These are phyloP conservation scores for Bufotes viridis DNA, from an alignment of 2,797 vertebrate genomes.

Conservation along the genomic window DNA sequence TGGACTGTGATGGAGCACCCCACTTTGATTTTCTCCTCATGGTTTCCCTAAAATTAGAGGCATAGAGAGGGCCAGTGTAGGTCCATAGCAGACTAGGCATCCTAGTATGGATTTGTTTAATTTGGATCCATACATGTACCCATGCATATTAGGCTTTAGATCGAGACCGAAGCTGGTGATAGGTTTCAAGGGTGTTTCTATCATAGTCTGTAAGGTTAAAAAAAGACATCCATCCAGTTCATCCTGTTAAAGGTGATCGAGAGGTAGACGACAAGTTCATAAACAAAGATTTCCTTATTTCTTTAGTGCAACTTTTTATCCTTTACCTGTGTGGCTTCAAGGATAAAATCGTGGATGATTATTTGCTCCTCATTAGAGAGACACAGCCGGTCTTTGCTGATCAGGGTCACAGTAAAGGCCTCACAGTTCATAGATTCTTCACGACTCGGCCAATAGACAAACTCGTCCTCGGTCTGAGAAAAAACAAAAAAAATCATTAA, in stretches of 20 bases:
- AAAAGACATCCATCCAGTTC: too few relatives aligned
- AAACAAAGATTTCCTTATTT: background rate
- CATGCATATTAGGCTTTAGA: background rate
- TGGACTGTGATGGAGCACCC: background rate
- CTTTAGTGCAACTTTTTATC: background rate
- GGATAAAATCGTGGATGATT: conserved; percentile 99
- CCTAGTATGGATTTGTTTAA: too few relatives aligned
- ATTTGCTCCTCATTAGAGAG: conserved; percentile 99
- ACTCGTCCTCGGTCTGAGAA: conserved; percentile 94
- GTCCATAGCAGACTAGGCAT: too few relatives aligned
- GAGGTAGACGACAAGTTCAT: background rate
- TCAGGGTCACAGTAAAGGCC: conserved; percentile 98
- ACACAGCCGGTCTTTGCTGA: conserved; percentile 98
- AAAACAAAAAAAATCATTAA: conserved; percentile 35
- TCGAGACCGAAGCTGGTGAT: background rate
- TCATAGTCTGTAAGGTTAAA: too few relatives aligned
- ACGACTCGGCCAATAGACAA: conserved; percentile 98
- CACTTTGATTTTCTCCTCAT: background rate
- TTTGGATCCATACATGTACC: background rate
- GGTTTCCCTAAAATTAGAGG: background rate
- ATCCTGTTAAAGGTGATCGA: too few relatives aligned
- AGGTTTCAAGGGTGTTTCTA: background rate
- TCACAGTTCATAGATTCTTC: conserved; percentile 99
- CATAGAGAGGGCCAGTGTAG: too few relatives aligned
- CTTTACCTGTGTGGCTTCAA: conserved; percentile 95